Percentiles rank a stretch among this genome's conserved stretches.
These are phyloP conservation scores for Lymantria dispar DNA, from an alignment of 2,888 invertebrate species.

Conservation along the genomic window DNA sequence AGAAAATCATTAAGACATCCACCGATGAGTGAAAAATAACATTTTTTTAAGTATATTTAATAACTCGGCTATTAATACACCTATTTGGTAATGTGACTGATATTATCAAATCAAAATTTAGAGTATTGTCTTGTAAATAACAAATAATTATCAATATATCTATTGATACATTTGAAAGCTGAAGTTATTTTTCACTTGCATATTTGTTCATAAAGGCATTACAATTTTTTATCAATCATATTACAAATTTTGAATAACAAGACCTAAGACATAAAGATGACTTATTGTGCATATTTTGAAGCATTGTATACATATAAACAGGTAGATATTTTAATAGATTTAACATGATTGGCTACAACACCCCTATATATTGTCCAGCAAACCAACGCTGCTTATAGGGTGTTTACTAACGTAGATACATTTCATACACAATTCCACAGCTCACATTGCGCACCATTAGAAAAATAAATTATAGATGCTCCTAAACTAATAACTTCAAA, in stretches of 20 bases:
- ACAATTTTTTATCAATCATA: background rate
- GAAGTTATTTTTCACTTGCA: background rate
- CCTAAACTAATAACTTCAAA: slow-evolving; percentile 63
- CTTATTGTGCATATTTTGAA: slow-evolving; percentile 66
- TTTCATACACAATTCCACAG: slow-evolving; percentile 79
- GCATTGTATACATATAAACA: slow-evolving; percentile 51
- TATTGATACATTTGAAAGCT: background rate
- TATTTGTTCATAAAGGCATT: background rate
- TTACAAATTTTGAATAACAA: slow-evolving; percentile 53
- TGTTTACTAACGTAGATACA: slow-evolving; percentile 64
- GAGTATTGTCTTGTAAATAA: background rate
- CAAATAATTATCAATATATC: background rate
- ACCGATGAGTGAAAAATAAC: slow-evolving; percentile 3
- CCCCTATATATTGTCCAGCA: slow-evolving; percentile 71
- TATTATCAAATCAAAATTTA: background rate
- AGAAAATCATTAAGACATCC: slow-evolving; percentile 4
- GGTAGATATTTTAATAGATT: slow-evolving; percentile 61
- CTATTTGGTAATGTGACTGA: background rate
- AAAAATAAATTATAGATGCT: slow-evolving; percentile 82
- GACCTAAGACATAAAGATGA: slow-evolving; percentile 53
- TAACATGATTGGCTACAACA: slow-evolving; percentile 78
- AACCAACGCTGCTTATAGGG: slow-evolving; percentile 58
- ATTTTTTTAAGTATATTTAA: slow-evolving; percentile 8
- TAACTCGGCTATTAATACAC: background rate
- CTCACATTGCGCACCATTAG: slow-evolving; percentile 80